Base-by-base conservation (phyloP, 2,113 vertebrate genomes). In the Varanus komodoensis region DNA sequence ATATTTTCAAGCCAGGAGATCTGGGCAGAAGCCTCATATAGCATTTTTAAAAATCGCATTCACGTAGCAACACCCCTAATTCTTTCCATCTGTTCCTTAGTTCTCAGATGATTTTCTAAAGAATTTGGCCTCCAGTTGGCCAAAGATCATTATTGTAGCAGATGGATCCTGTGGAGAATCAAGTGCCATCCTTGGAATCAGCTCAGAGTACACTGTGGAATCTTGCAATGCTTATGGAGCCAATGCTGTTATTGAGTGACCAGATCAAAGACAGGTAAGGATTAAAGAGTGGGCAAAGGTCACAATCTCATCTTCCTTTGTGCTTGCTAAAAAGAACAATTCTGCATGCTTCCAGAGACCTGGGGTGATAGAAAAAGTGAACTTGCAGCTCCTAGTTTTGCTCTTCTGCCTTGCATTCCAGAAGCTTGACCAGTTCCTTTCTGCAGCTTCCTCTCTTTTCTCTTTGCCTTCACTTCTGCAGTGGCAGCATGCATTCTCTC, bases 181-280 rank as follows among this genome's bases (percentile, higher is more conserved):
- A n/a, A 97, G 97, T 91, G 97, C 96, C 1, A 96, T 96, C 87
- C 93, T 97, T 92, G 96, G 97, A 48, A 97, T 98, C 94, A 98
- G 95, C 94, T 95, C 96, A 3, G 97, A 97, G 83, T 96, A 97
- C 54, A 95, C 83, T 1, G 96, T 96, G 69, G 96, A 98, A 91
- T 97, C 97, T 89, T 98, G 97, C 85, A 97, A 97, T 68, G 97
- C 95, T 71, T 96, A 96, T 6, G 95, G 97, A 89, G 95, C 96
- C 38, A 98, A 98, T 17, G 96, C 96, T 50, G 95, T 95, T 12
- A 97, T 97, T 89, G 96, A 96, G 86, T 93, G 97, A 94, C 96
- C 96, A 64, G 97, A 98, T 91, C 97, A 98, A 92, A 97, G 96
- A 94, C 95, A 97, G 96, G 96, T 97, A 93, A 95, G 9, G 9